phyloP scores from a whole-genome alignment of 2,888 invertebrate species.

The Oxycera nigricornis region DNA sequence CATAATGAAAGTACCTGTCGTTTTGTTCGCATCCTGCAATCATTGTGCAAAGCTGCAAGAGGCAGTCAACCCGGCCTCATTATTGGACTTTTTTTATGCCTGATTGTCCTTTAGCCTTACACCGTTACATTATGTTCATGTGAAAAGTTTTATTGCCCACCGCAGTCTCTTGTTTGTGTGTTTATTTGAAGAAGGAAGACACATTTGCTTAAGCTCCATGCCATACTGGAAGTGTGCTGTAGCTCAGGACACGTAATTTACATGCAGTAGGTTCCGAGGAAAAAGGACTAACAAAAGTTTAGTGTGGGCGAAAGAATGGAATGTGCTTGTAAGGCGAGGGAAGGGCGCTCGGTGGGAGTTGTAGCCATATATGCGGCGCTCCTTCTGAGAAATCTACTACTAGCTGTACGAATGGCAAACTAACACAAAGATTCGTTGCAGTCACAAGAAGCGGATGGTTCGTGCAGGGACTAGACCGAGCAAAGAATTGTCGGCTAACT shows the following conservation, averaged over 20 bases:
- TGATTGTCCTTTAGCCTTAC: constrained; percentile 11
- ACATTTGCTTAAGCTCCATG: background rate
- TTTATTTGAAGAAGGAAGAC: background rate
- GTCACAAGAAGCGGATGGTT: background rate
- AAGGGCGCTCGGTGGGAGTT: background rate
- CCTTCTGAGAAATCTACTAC: background rate
- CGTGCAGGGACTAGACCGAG: background rate
- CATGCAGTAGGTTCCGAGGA: background rate
- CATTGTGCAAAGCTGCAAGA: background rate
- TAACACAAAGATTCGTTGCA: background rate
- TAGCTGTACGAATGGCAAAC: constrained; percentile 1
- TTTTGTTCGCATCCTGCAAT: background rate
- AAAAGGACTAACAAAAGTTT: background rate
- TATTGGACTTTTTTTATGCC: background rate
- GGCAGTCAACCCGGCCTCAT: constrained; percentile 13
- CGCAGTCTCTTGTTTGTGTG: background rate
- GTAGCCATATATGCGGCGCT: constrained; percentile 1
- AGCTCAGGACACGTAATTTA: background rate
- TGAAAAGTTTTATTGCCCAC: constrained; percentile 30
- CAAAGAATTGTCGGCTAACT: constrained; percentile 5
- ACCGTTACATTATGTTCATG: constrained; percentile 26
- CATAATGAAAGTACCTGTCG: constrained; percentile 38
- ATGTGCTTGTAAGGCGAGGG: background rate
- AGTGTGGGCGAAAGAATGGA: background rate
- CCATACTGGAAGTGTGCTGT: background rate